Conservation (phyloP, 1,140 invertebrate species). For the Zaprionus gabonicus region DNA sequence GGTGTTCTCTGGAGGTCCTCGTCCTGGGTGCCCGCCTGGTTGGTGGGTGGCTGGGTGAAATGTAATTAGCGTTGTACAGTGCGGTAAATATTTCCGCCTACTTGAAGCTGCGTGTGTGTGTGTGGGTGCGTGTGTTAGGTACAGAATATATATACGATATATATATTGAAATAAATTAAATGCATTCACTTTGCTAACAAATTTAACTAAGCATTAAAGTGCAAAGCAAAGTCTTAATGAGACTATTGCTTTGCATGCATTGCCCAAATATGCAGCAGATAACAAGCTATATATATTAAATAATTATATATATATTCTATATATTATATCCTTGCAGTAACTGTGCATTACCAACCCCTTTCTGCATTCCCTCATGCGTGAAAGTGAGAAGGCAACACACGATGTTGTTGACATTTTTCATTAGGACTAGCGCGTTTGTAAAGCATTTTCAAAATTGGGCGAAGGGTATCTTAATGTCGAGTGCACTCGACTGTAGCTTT, state of each 20-base stretch:
- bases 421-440: neutral
- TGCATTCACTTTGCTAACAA: too few relatives aligned
- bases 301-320: too few relatives aligned
- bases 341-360: neutral
- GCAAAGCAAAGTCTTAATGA: too few relatives aligned
- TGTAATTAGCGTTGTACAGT: conserved; percentile 83
- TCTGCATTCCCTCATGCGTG: neutral
- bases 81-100: conserved; percentile 81
- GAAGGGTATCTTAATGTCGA: conserved; percentile 2
- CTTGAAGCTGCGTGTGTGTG: conserved; percentile 50
- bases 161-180: too few relatives aligned
- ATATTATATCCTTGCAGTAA: too few relatives aligned
- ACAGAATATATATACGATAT: too few relatives aligned
- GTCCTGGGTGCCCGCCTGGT: neutral
- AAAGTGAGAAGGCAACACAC: neutral
- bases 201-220: too few relatives aligned
- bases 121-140: neutral
- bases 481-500: neutral
- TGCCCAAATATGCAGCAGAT: too few relatives aligned
- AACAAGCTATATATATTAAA: too few relatives aligned
- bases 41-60: conserved; percentile 62
- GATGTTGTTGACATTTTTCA: neutral
- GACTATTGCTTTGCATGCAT: too few relatives aligned
- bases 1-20: neutral
- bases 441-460: neutral